A percentile compares a stretch with the other conserved stretches of the same genome.
These are phyloP conservation scores for Pyrrhosoma nymphula DNA, from an alignment of 2,888 invertebrate species.

Conservation along the genomic window DNA sequence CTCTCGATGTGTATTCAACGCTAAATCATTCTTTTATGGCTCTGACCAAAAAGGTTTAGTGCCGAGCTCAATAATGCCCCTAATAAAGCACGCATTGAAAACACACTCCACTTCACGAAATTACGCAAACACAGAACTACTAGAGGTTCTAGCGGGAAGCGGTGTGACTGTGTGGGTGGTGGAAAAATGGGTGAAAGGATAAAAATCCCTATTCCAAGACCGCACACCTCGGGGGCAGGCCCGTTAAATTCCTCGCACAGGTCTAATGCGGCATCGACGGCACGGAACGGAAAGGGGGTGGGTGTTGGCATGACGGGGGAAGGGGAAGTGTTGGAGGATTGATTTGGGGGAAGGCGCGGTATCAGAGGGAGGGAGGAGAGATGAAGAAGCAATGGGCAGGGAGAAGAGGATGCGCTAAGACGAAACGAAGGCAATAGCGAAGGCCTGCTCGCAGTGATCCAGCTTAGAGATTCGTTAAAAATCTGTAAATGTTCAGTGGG, in stretches of 20 bases:
- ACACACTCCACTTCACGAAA: background rate
- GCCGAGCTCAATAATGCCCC: background rate
- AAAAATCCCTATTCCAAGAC: background rate
- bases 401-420: background rate
- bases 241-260: background rate
- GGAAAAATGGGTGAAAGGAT: background rate
- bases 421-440: too few relatives aligned
- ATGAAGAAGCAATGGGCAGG: background rate
- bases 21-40: conserved; percentile 19
- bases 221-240: background rate
- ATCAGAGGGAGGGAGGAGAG: background rate
- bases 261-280: background rate
- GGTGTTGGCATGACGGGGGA: background rate
- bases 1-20: background rate
- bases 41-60: conserved; percentile 3
- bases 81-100: conserved; percentile 14
- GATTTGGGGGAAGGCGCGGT: background rate
- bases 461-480: too few relatives aligned
- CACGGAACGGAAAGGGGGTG: background rate
- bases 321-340: background rate
- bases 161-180: background rate
- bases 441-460: too few relatives aligned
- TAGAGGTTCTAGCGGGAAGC: background rate
- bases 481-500: too few relatives aligned
- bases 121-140: conserved; percentile 17